Evolutionary conservation across 1,140 invertebrate genomes (phyloP).

Genomic region (Solenopsis fugax): DNA sequence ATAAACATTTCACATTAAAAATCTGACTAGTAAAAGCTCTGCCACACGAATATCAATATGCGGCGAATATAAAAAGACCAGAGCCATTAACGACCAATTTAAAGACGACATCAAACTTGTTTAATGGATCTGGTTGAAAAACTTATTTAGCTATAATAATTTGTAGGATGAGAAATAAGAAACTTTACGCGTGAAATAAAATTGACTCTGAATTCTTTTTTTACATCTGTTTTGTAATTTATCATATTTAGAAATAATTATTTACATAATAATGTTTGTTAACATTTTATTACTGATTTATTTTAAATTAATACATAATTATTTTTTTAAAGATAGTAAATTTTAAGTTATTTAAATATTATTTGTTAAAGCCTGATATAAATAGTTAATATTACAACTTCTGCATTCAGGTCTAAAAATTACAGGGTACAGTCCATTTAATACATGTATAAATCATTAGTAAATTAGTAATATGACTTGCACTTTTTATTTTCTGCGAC

Average conservation of each 20-base stretch:
- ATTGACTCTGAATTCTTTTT: background rate
- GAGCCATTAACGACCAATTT: background rate
- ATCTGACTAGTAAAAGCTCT: background rate
- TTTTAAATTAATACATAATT: too few species aligned
- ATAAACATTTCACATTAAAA: background rate
- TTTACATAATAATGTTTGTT: too few species aligned
- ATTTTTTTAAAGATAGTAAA: background rate
- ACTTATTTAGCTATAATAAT: background rate
- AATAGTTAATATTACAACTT: background rate
- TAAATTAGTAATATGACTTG: background rate
- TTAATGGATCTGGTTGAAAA: background rate
- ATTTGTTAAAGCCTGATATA: background rate
- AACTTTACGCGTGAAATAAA: background rate
- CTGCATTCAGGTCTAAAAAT: background rate
- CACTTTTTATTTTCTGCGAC: background rate
- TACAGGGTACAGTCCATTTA: background rate
- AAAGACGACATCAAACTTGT: background rate
- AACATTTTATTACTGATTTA: too few species aligned
- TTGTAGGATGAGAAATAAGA: background rate
- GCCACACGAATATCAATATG: constrained; percentile 3
- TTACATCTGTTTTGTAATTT: background rate
- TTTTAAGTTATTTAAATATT: background rate
- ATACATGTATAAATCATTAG: background rate
- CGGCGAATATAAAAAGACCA: background rate
- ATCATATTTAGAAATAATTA: background rate